phyloP scores from a whole-genome alignment of 1,140 invertebrate genomes.

The Bradynema listronoti region DNA sequence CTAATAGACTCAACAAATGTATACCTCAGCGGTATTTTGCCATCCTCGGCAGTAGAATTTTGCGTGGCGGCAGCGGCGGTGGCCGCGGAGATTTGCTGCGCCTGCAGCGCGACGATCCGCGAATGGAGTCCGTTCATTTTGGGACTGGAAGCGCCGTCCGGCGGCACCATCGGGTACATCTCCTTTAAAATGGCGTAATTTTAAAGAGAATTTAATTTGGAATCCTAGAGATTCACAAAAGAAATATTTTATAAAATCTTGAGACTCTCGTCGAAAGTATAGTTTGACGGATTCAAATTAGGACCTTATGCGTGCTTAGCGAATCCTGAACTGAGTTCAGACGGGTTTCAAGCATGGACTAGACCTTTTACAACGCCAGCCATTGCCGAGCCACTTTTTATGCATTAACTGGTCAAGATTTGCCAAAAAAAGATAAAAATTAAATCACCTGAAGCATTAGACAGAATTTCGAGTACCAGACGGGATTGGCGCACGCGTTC shows the following conservation, averaged over 20 bases:
- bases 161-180: constrained; percentile 50
- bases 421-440: constrained; percentile 10
- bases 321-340: too few relatives aligned
- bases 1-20: too few relatives aligned
- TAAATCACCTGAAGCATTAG: constrained; percentile 47
- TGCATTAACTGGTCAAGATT: too few relatives aligned
- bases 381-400: too few relatives aligned
- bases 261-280: too few relatives aligned
- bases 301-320: too few relatives aligned
- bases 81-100: constrained; percentile 14
- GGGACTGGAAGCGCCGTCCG: constrained; percentile 35
- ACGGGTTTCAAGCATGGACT: too few relatives aligned
- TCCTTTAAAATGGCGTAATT: constrained; percentile 29
- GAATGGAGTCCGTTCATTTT: constrained; percentile 56
- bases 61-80: constrained; percentile 19
- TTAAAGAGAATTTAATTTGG: neutral
- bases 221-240: too few relatives aligned
- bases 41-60: constrained; percentile 10
- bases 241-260: too few relatives aligned
- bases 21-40: constrained; percentile 32
- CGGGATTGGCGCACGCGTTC: constrained; percentile 52
- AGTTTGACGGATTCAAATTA: too few relatives aligned
- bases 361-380: too few relatives aligned
- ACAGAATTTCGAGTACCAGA: constrained; percentile 56
- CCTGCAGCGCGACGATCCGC: constrained; percentile 44